Percentiles rank a stretch among this genome's conserved stretches.
phyloP scores from a whole-genome alignment of 2,797 vertebrate species.

The Hypotaenidia okinawae region DNA sequence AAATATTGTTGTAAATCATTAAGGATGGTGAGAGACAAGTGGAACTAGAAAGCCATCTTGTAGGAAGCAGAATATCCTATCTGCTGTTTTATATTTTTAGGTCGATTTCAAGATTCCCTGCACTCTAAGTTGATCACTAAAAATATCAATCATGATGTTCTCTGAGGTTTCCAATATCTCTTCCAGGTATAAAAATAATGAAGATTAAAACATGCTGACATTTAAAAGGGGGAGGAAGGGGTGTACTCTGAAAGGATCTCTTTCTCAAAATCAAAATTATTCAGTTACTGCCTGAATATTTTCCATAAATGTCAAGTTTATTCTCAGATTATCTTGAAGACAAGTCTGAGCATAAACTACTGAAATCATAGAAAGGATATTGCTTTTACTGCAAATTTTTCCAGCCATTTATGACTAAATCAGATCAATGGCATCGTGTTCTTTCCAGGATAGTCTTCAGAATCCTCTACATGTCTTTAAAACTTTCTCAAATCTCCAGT shows the following conservation, averaged over 20 bases:
- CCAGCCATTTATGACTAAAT: neutral
- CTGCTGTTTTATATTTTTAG: neutral
- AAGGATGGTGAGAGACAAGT: neutral
- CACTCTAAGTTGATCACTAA: conserved; percentile 14
- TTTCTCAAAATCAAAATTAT: conserved; percentile 38
- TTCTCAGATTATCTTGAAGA: conserved; percentile 2
- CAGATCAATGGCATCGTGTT: neutral
- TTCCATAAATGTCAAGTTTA: conserved; percentile 44
- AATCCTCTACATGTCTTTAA: neutral
- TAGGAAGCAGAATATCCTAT: neutral
- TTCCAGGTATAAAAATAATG: conserved; percentile 5
- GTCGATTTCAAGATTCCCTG: neutral
- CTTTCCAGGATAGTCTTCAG: neutral
- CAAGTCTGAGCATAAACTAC: neutral
- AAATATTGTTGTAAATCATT: neutral
- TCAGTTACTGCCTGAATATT: conserved; percentile 21
- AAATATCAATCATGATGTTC: conserved; percentile 11
- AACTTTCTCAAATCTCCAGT: neutral
- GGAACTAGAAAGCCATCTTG: neutral
- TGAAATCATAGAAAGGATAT: neutral
- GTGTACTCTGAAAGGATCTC: neutral
- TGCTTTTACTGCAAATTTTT: neutral
- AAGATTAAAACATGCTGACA: conserved; percentile 40
- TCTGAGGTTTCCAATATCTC: neutral
- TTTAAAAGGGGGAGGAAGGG: neutral